Conservation (phyloP, 2,888 invertebrate genomes). For the Drosophila macrothrix region DNA sequence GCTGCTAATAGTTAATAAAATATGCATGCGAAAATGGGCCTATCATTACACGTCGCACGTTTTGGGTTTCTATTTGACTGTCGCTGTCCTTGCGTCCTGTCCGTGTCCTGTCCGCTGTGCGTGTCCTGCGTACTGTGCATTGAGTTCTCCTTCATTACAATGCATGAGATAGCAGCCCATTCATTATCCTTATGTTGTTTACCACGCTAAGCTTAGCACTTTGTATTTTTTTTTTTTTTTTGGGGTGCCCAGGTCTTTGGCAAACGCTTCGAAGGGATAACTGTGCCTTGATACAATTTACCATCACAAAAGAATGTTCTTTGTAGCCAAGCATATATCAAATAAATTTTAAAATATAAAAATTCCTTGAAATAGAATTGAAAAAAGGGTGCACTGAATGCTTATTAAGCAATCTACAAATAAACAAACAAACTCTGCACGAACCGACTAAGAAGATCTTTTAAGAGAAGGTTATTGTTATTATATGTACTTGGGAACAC, state of each 20-base stretch:
- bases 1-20: constrained; percentile 60
- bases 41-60: constrained; percentile 56
- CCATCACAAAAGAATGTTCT: not conserved
- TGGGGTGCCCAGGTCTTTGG: constrained; percentile 61
- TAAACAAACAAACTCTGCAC: fast-evolving
- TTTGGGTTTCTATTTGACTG: constrained; percentile 31
- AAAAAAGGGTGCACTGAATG: constrained; percentile 71
- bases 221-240: not conserved
- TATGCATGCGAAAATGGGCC: constrained; percentile 55
- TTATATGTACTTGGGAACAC: too few relatives aligned
- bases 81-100: not conserved
- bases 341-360: not conserved
- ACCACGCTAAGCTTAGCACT: constrained; percentile 2
- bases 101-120: constrained; percentile 29
- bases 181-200: constrained; percentile 41
- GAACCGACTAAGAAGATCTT: not conserved
- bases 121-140: constrained; percentile 55
- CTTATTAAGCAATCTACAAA: constrained; percentile 14
- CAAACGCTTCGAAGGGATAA: not conserved
- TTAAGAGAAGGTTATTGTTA: not conserved
- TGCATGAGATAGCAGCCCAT: constrained; percentile 53
- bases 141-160: constrained; percentile 49
- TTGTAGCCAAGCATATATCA: not conserved
- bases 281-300: not conserved
- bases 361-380: constrained; percentile 66